A percentile compares a stretch with the other conserved stretches of the same genome.
Conservation (phyloP, 2,797 vertebrate genomes). For the Florisuga fusca region DNA sequence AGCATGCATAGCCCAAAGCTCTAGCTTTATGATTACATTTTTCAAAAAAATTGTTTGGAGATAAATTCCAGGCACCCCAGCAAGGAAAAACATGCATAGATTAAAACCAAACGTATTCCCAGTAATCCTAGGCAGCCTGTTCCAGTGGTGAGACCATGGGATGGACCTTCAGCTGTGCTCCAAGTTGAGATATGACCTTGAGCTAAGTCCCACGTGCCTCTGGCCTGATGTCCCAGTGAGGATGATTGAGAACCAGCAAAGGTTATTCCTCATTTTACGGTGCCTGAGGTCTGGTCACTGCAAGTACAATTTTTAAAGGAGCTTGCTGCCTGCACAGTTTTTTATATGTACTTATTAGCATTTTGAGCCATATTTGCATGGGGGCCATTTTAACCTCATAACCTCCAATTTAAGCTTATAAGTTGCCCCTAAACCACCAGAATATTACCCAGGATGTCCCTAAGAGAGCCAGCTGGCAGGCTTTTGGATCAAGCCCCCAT, state of each 20-base stretch:
- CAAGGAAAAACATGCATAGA: not conserved
- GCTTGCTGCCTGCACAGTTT: not conserved
- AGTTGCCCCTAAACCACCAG: not conserved
- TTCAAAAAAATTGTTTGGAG: conserved; percentile 35
- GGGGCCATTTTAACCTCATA: not conserved
- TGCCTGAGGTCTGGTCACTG: not conserved
- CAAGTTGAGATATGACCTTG: not conserved
- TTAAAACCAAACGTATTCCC: conserved; percentile 15
- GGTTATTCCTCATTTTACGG: not conserved
- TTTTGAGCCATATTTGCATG: not conserved
- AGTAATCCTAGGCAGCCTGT: not conserved
- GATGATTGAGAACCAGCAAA: not conserved
- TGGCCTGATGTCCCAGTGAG: not conserved
- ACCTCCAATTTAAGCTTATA: not conserved
- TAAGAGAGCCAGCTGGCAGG: not conserved
- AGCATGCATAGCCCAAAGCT: conserved; percentile 36
- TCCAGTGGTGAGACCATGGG: not conserved
- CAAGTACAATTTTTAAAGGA: not conserved
- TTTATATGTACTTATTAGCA: not conserved
- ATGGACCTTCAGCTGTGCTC: not conserved
- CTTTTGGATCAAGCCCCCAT: not conserved
- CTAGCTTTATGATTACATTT: conserved; percentile 40
- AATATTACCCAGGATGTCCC: not conserved
- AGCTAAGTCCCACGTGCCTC: not conserved
- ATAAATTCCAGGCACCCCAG: conserved; percentile 48